Evolutionary conservation across 2,888 invertebrate genomes (phyloP).

Genomic region (Macropis europaea): DNA sequence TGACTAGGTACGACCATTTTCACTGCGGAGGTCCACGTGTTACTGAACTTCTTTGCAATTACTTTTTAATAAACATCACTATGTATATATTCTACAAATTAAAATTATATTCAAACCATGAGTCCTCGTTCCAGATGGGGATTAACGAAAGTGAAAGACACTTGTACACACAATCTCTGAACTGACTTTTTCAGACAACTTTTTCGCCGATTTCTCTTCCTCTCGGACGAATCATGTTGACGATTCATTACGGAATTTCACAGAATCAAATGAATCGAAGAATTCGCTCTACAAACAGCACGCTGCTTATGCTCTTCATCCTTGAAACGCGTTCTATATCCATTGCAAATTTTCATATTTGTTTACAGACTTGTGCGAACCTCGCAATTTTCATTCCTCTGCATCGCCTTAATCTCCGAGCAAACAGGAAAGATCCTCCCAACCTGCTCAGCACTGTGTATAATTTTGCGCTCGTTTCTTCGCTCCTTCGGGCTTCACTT

Average conservation of each 20-base stretch:
- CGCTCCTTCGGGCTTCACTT: background rate
- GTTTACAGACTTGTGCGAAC: background rate
- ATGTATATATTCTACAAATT: too few species aligned
- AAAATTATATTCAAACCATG: background rate
- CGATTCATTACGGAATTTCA: background rate
- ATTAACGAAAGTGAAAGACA: background rate
- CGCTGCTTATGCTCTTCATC: background rate
- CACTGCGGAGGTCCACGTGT: too few species aligned
- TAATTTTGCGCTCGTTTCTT: too few species aligned
- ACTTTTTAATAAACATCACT: too few species aligned
- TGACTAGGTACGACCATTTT: too few species aligned
- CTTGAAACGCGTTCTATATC: background rate
- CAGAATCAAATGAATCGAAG: background rate
- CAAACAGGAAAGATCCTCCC: too few species aligned
- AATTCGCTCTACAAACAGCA: too few species aligned
- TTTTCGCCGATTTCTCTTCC: slow-evolving; percentile 4
- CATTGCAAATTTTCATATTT: background rate
- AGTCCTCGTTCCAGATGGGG: background rate
- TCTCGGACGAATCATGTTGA: background rate
- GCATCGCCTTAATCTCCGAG: too few species aligned
- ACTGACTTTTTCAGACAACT: background rate
- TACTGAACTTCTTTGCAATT: too few species aligned
- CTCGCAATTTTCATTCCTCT: too few species aligned
- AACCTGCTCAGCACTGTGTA: too few species aligned
- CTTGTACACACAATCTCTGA: too few species aligned